A percentile compares a stretch with the other conserved stretches of the same genome.
Evolutionary conservation across 2,888 invertebrate species (phyloP).

Genomic region (Lasioglossum lativentre): DNA sequence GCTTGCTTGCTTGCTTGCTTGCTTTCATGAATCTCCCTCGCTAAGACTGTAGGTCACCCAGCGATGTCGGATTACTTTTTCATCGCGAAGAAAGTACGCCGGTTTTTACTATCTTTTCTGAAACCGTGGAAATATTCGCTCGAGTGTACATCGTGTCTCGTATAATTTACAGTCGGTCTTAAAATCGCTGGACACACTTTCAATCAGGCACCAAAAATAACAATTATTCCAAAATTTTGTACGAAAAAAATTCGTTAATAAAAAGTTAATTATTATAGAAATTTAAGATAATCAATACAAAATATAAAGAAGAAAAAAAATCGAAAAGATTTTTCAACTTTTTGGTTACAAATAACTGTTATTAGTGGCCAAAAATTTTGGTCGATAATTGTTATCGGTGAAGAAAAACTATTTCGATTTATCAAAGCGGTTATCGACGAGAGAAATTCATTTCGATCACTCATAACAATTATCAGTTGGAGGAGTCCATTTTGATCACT

Average conservation of each 20-base stretch:
- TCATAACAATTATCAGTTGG: too few species aligned
- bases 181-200: too few species aligned
- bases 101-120: not conserved
- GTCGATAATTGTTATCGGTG: not conserved
- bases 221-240: too few species aligned
- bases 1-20: constrained; percentile 45
- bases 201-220: too few species aligned
- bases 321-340: not conserved
- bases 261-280: too few species aligned
- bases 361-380: not conserved
- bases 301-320: not conserved
- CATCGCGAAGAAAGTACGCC: not conserved
- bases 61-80: constrained; percentile 45
- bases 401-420: too few species aligned
- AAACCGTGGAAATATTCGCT: not conserved
- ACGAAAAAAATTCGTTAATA: too few species aligned
- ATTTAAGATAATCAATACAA: too few species aligned
- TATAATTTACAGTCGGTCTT: not conserved
- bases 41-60: constrained; percentile 68
- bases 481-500: too few species aligned
- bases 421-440: too few species aligned
- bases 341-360: not conserved
- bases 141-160: not conserved
- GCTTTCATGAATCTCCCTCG: constrained; percentile 70
- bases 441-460: not conserved